A percentile compares a stretch with the other conserved stretches of the same genome.
phyloP scores from a whole-genome alignment of 2,113 vertebrate species.

The Propithecus coquereli region DNA sequence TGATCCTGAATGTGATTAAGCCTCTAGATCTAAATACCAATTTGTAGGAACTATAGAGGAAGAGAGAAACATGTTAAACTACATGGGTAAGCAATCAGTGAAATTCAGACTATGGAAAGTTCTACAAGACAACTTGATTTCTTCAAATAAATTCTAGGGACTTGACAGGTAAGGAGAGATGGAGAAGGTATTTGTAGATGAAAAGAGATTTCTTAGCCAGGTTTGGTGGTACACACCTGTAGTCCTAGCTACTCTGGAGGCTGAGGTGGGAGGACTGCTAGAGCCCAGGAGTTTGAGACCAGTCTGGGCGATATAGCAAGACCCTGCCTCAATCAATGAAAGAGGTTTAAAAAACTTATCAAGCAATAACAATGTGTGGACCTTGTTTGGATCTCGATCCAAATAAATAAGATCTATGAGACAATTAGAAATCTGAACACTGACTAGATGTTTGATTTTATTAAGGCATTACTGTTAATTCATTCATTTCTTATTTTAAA shows the following conservation, averaged over 20 bases:
- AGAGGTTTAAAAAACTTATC: not conserved
- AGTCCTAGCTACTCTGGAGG: not conserved
- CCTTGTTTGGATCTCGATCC: conserved; percentile 18
- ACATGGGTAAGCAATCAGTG: not conserved
- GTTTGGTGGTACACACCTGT: not conserved
- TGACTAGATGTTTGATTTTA: not conserved
- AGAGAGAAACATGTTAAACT: conserved; percentile 18
- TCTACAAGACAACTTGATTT: not conserved
- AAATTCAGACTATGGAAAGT: conserved; percentile 6
- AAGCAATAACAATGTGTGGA: not conserved
- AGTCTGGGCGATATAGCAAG: not conserved
- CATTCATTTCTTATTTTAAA: conserved; percentile 23
- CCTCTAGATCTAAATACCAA: not conserved
- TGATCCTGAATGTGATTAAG: not conserved
- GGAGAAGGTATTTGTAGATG: not conserved
- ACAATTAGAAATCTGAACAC: not conserved
- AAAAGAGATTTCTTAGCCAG: not conserved
- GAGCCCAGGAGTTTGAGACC: not conserved
- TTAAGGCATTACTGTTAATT: not conserved
- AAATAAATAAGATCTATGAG: conserved; percentile 25
- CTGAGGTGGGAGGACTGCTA: not conserved
- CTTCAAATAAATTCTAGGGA: not conserved
- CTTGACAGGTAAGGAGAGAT: not conserved
- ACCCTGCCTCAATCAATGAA: not conserved
- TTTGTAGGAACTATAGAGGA: not conserved